Evolutionary conservation across 1,140 invertebrate species (phyloP), one percentile per base, ranked within the genome.

Genomic region (Apis mellifera): DNA sequence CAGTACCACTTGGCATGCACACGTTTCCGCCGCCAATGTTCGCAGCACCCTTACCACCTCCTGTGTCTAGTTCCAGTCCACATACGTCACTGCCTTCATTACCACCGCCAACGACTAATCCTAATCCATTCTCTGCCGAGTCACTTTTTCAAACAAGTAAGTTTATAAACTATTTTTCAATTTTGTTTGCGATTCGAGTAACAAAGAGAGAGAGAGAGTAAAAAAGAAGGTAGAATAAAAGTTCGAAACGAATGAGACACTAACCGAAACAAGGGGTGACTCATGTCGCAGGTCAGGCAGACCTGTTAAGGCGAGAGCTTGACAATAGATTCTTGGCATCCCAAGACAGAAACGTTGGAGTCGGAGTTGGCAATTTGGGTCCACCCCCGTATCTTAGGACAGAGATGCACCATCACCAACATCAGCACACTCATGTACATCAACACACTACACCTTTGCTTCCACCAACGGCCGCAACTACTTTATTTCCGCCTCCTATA

Each of bases 391-490:
- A 96, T 92, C 94, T 97, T 86, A 95, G 97, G 85, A 97, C 97
- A 17, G 97, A 98, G 93, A 96, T 98, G 95, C 97, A 98, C 93
- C 97, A 98, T 94, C 97, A 98, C 95, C 97, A 98, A 92, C 97
- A 98, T 94, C 97, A 98, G 89, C 97, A 98, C 92, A 97, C 97
- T 48, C 98, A 98, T 93, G 96, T 98, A 84, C 98, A 98, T 95
- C 97, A 98, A 92, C 97, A 97, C 89, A 96, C 97, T 89, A 95
- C 96, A 86, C 95, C 96, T 26, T 90, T 95, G 74, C 91, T 95
- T 71, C 95, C 95, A 60, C 95, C 96, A 65, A 94, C 95, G 55
- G 89, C 94, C 54, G 91, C 95, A 8, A 93, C 95, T 21, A 94
- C 95, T 2, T 91, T 96, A 17, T 96, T 96, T 91, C 95, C 95